Percentiles rank a stretch among this genome's conserved stretches.
Conservation (phyloP, 2,113 vertebrate genomes). For the Forbesichthys papilliferus region DNA sequence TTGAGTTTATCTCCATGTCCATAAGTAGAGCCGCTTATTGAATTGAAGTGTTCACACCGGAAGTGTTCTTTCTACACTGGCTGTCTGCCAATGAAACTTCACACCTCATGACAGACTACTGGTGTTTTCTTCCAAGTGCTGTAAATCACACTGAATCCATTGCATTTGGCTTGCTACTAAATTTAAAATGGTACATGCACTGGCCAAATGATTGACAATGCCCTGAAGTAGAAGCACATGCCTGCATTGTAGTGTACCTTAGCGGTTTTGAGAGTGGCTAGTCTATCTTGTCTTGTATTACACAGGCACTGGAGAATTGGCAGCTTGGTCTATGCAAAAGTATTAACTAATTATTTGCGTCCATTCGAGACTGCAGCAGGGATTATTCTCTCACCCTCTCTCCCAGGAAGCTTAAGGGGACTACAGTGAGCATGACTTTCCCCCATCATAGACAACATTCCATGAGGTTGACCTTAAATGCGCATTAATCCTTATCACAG, state of each 20-base stretch:
- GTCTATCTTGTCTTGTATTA: slow-evolving; percentile 38
- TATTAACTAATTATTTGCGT: slow-evolving; percentile 72
- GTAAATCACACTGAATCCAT: slow-evolving; percentile 34
- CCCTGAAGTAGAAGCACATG: slow-evolving; percentile 9
- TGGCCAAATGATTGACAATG: slow-evolving; percentile 32
- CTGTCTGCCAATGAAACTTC: slow-evolving; percentile 14
- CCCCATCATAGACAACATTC: slow-evolving; percentile 38
- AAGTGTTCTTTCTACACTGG: slow-evolving; percentile 10
- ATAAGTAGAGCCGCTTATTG: slow-evolving; percentile 1
- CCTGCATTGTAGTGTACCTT: slow-evolving; percentile 16
- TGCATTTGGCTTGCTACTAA: slow-evolving; percentile 28
- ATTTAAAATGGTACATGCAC: slow-evolving; percentile 39
- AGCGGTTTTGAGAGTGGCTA: slow-evolving; percentile 34
- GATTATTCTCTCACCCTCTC: slow-evolving; percentile 54
- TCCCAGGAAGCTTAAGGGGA: slow-evolving; percentile 66
- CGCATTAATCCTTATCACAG: slow-evolving; percentile 12
- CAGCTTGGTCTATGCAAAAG: slow-evolving; percentile 54
- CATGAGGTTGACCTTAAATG: slow-evolving; percentile 24
- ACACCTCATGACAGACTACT: slow-evolving; percentile 28
- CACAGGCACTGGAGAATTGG: slow-evolving; percentile 48
- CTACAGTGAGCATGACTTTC: slow-evolving; percentile 55
- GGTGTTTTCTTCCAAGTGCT: slow-evolving; percentile 44
- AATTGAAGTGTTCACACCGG: slow-evolving; percentile 22
- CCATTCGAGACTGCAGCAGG: slow-evolving; percentile 55
- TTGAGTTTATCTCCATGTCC: neutral